Evolutionary conservation across 2,113 vertebrate species (phyloP), one percentile per base, ranked within the genome.

Genomic region (Ranitomeya variabilis): DNA sequence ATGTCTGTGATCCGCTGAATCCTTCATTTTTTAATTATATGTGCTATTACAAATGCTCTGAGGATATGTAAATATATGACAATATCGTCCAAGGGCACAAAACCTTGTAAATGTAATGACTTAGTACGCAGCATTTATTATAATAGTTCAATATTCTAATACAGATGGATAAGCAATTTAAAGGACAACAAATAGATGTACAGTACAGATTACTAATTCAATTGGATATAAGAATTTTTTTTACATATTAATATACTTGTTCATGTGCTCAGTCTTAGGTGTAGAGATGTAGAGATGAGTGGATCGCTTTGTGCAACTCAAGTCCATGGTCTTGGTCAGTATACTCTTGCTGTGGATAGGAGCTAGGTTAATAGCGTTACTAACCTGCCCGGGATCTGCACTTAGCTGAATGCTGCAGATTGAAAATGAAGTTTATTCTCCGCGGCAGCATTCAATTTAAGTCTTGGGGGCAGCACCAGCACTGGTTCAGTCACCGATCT

Each of bases 51-150:
- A 88, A 88, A 88, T 83, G 87, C 69, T 76, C 87, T 83, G 31
- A 88, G 87, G 87, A 83, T 88, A 88, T 88, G 80, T 88, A 88
- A 88, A 88, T 83, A 83, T 45, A 88, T 31, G 69, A 52, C 26
- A 83, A 64, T 59, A 73, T 57, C 45, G 26, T 73, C 69, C 87
- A 88, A 88, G 87, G 87, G 73, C 86, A 88, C 15, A 74, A 88
- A 88, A 52, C 80, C 69, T 83, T 88, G 80, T 76, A 88, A 82
- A 82, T 80, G 45, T 55, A 83, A 76, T 52, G 26, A 71, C 26
- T 52, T 71, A 23, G 8, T 69, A 52, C 4, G 73, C 64, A 18
- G n/a, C 69, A 64, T 7, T 52, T 64, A 78, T 52, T 64, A 78
- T 18, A 51, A 86, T 64, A 51, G 10, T 86, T n/a, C 26, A 19